These are phyloP conservation scores for Tapirus terrestris DNA, from an alignment of 2,113 vertebrate species.

Conservation along the genomic window DNA sequence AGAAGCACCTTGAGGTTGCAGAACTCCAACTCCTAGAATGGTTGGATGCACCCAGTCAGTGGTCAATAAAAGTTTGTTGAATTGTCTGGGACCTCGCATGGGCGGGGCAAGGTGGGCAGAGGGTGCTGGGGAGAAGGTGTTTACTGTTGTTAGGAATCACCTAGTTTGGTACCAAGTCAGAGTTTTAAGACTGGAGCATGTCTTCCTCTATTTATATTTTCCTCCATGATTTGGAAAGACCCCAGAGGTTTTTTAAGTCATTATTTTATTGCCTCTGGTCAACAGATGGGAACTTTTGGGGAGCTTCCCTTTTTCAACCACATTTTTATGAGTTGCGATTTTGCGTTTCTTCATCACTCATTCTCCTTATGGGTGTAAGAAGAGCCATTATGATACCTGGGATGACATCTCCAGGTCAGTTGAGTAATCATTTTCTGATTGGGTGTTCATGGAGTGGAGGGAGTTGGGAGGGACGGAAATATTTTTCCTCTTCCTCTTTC, in stretches of 20 bases:
- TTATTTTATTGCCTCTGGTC: slow-evolving; percentile 10
- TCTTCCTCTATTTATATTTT: slow-evolving; percentile 42
- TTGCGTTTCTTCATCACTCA: not conserved
- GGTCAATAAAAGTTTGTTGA: not conserved
- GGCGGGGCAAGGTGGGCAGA: not conserved
- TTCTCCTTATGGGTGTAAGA: not conserved
- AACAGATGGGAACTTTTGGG: slow-evolving; percentile 18
- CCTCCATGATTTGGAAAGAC: slow-evolving; percentile 30
- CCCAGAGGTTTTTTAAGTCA: not conserved
- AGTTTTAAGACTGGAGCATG: not conserved
- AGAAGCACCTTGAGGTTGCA: not conserved
- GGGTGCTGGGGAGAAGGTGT: not conserved
- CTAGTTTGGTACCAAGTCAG: not conserved
- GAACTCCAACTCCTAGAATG: not conserved
- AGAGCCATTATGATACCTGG: not conserved
- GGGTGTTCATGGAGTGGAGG: not conserved
- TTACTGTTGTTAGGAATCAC: not conserved
- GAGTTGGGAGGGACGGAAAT: not conserved
- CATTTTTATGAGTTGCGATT: slow-evolving; percentile 24
- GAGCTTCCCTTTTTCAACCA: slow-evolving; percentile 45
- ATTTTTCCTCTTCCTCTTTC: slow-evolving; percentile 54
- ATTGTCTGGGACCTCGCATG: not conserved
- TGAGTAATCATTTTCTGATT: not conserved
- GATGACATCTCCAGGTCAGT: not conserved
- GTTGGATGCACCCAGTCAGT: not conserved